Conservation (phyloP, 2,888 invertebrate species). For the Anagyrus pseudococci region DNA sequence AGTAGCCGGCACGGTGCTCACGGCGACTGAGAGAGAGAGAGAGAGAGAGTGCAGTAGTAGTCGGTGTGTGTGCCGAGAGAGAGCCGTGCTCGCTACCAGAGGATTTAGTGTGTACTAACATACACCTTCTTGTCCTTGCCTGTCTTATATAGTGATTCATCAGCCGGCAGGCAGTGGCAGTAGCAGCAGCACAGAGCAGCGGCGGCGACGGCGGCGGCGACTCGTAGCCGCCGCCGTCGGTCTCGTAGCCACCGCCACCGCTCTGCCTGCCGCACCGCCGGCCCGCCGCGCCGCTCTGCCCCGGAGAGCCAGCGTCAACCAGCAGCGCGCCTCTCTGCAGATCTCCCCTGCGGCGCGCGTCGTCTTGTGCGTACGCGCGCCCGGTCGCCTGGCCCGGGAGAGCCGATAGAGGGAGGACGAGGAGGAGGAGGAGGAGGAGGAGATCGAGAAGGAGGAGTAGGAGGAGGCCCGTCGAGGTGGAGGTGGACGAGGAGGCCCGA, state of each 20-base stretch:
- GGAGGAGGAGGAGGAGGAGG: constrained; percentile 6
- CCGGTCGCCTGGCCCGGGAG: constrained; percentile 16
- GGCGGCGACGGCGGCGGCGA: constrained; percentile 42
- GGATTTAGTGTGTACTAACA: constrained; percentile 60
- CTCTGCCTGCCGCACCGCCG: too few relatives aligned
- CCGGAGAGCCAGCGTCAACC: constrained; percentile 10
- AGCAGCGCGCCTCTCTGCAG: background rate
- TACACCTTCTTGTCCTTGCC: constrained; percentile 62
- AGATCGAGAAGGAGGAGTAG: background rate
- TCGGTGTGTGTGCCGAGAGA: too few relatives aligned
- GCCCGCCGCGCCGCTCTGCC: constrained; percentile 13
- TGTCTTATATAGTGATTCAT: constrained; percentile 62
- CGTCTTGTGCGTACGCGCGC: constrained; percentile 28
- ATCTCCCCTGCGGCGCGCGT: constrained; percentile 6
- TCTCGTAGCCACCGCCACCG: constrained; percentile 20
- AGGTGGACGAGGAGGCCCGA: too few relatives aligned
- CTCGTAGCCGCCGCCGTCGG: constrained; percentile 37
- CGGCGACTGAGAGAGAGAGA: too few relatives aligned
- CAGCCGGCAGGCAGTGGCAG: constrained; percentile 49
- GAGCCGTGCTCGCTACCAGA: constrained; percentile 54
- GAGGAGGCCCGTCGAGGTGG: background rate
- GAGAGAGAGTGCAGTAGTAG: too few relatives aligned
- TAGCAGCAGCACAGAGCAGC: constrained; percentile 39
- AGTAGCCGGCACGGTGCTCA: too few relatives aligned
- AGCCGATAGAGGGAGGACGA: constrained; percentile 23